phyloP scores from a whole-genome alignment of 1,140 invertebrate genomes.

The Eufriesea mexicana region DNA sequence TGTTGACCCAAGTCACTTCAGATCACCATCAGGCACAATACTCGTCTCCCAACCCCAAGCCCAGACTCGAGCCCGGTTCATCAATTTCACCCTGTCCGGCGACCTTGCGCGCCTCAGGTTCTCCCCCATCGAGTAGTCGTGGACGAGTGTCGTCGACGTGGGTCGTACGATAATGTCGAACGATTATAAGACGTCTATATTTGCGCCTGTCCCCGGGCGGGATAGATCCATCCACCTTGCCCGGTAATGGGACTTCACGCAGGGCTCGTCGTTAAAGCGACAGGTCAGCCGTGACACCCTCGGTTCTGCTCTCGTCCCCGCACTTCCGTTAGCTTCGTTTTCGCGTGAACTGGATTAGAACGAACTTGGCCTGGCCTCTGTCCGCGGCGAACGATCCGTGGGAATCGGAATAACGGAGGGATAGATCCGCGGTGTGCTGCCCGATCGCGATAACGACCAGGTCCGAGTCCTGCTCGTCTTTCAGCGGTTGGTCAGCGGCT shows the following conservation, averaged over 20 bases:
- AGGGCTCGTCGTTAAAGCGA: slow-evolving; percentile 69
- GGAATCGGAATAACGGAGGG: slow-evolving; percentile 65
- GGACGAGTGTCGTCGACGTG: not conserved
- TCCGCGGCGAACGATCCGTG: slow-evolving; percentile 62
- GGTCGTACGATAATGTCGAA: slow-evolving; percentile 36
- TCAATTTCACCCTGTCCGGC: slow-evolving; percentile 11
- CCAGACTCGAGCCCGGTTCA: not conserved
- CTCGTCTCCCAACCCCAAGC: too few species aligned
- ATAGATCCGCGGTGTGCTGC: slow-evolving; percentile 5
- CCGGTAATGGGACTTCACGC: slow-evolving; percentile 47
- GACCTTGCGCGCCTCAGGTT: not conserved
- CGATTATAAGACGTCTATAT: slow-evolving; percentile 40
- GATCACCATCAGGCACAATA: too few species aligned
- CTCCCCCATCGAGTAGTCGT: not conserved
- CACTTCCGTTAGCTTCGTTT: slow-evolving; percentile 78
- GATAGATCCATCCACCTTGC: slow-evolving; percentile 56
- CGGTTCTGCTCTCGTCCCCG: slow-evolving; percentile 51
- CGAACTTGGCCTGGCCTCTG: slow-evolving; percentile 64
- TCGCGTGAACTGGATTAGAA: slow-evolving; percentile 79
- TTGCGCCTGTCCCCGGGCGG: not conserved
- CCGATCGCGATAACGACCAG: slow-evolving; percentile 31
- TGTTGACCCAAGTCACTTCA: too few species aligned
- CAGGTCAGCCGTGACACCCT: slow-evolving; percentile 76
- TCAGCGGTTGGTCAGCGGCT: not conserved
- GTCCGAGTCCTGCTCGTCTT: not conserved